phyloP scores from a whole-genome alignment of 2,888 invertebrate genomes.

The Saturnia pavonia region DNA sequence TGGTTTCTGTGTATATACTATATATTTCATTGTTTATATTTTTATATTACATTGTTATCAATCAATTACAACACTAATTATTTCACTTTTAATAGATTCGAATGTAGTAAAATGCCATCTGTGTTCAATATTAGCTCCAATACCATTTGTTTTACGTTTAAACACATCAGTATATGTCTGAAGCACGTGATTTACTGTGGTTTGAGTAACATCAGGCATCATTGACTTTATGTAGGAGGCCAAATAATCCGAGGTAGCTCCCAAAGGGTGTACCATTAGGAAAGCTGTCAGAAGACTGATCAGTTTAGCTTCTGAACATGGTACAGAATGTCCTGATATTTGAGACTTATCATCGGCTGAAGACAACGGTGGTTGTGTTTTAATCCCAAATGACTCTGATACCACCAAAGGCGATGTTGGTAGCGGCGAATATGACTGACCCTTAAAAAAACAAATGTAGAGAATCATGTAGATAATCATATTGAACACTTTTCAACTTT shows the following conservation, averaged over 20 bases:
- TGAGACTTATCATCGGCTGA: slow-evolving; percentile 24
- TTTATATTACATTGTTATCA: neutral
- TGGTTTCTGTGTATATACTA: neutral
- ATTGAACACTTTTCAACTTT: neutral
- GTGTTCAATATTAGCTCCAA: slow-evolving; percentile 55
- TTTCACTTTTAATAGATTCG: slow-evolving; percentile 31
- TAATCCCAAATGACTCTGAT: slow-evolving; percentile 35
- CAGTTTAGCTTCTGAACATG: slow-evolving; percentile 60
- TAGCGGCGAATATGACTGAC: slow-evolving; percentile 40
- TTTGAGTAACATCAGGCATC: slow-evolving; percentile 49
- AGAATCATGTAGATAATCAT: neutral
- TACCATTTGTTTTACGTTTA: slow-evolving; percentile 45
- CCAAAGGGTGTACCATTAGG: slow-evolving; percentile 65
- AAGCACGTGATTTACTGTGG: slow-evolving; percentile 47
- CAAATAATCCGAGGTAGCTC: slow-evolving; percentile 61
- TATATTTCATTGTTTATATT: neutral
- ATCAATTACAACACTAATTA: neutral
- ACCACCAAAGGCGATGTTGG: slow-evolving; percentile 28
- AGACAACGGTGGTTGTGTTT: slow-evolving; percentile 39
- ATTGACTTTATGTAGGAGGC: slow-evolving; percentile 62
- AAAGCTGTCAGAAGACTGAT: slow-evolving; percentile 68
- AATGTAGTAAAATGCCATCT: slow-evolving; percentile 60
- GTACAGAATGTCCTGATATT: slow-evolving; percentile 31
- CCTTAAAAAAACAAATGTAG: neutral
- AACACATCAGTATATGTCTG: slow-evolving; percentile 59